Percentiles rank a stretch among this genome's conserved stretches.
Conservation (phyloP, 2,888 invertebrate genomes). For the Cantharis nigra region DNA sequence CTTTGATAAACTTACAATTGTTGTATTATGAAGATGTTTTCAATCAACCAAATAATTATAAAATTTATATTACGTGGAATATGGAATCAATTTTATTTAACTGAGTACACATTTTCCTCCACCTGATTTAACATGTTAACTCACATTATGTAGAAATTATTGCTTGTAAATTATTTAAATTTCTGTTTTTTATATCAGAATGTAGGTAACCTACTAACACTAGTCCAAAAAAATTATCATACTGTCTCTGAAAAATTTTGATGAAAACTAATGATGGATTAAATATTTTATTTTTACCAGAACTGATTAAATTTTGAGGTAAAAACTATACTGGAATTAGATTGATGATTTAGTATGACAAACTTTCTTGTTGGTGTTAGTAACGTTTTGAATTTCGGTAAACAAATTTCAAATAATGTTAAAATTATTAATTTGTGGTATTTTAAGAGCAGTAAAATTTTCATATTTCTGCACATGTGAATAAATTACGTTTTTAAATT, state of each 20-base stretch:
- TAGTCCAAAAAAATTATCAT: too few relatives aligned
- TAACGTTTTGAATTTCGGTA: not conserved
- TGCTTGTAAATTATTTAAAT: not conserved
- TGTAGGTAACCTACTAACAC: not conserved
- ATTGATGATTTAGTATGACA: not conserved
- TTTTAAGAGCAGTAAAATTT: not conserved
- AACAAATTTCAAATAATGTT: not conserved
- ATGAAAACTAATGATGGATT: too few relatives aligned
- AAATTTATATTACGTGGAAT: too few relatives aligned
- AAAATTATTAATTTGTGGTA: not conserved
- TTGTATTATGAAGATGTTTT: too few relatives aligned
- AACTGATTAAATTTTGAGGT: not conserved
- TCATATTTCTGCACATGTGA: not conserved
- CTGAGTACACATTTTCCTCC: too few relatives aligned
- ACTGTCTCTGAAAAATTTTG: too few relatives aligned
- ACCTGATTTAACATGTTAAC: too few relatives aligned
- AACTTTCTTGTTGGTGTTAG: not conserved
- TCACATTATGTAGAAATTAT: not conserved
- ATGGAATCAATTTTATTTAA: too few relatives aligned
- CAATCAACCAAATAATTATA: too few relatives aligned
- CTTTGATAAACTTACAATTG: too few relatives aligned
- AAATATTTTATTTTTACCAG: not conserved
- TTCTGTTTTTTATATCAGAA: not conserved
- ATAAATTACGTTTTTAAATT: not conserved
- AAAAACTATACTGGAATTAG: not conserved